Conservation (phyloP, 2,797 vertebrate species). For the Etheostoma perlongum region DNA sequence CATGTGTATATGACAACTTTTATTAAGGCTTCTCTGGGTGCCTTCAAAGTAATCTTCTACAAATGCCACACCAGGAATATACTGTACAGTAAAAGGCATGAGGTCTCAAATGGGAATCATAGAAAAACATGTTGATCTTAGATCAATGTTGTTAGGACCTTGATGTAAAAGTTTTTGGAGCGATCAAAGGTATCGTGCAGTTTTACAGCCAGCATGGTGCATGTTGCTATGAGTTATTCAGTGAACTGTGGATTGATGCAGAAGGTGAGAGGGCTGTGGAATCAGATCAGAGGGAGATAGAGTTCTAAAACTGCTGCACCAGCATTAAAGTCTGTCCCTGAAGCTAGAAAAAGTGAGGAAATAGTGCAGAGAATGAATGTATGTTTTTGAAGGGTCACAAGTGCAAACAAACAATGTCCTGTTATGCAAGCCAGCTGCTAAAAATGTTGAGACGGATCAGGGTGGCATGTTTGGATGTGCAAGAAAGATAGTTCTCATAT, state of each 20-base stretch:
- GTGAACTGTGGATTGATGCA: constrained; percentile 53
- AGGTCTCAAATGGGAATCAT: constrained; percentile 32
- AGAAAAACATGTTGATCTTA: constrained; percentile 59
- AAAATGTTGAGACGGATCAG: neutral
- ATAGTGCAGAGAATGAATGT: neutral
- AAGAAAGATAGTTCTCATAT: neutral
- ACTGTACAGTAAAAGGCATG: constrained; percentile 36
- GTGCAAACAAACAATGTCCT: neutral
- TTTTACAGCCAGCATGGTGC: constrained; percentile 31
- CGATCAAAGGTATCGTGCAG: constrained; percentile 57
- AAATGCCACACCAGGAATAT: constrained; percentile 23
- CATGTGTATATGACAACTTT: constrained; percentile 24
- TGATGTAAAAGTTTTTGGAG: constrained; percentile 57
- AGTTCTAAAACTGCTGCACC: neutral
- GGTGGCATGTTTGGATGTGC: neutral
- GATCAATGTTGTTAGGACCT: constrained; percentile 50
- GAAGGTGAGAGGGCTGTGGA: constrained; percentile 29
- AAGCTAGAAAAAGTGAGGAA: constrained; percentile 13
- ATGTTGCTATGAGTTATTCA: constrained; percentile 77
- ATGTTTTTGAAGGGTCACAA: constrained; percentile 5
- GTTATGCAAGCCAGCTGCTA: neutral
- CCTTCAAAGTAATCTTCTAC: constrained; percentile 38
- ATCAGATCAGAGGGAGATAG: constrained; percentile 6
- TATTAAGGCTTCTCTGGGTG: constrained; percentile 7
- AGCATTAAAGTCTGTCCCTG: constrained; percentile 14